phyloP scores from a whole-genome alignment of 2,888 invertebrate genomes.

The Drosophila helvetica region DNA sequence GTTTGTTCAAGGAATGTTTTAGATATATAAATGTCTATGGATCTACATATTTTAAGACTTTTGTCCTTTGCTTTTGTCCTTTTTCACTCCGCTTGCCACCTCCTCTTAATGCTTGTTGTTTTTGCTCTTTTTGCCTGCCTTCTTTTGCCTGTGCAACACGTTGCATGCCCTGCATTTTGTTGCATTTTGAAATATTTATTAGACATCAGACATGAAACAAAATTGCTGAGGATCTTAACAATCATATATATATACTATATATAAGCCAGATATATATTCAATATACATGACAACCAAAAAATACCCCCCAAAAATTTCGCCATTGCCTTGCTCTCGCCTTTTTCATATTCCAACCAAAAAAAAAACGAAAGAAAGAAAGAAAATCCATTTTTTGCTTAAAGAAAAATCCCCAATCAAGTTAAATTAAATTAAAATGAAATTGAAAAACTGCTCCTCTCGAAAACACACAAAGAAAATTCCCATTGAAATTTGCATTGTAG shows the following conservation, averaged over 20 bases:
- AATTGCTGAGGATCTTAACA: constrained; percentile 47
- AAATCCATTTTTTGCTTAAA: constrained; percentile 23
- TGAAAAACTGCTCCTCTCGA: constrained; percentile 58
- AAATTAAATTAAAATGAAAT: constrained; percentile 47
- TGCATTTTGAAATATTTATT: constrained; percentile 54
- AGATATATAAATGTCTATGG: constrained; percentile 39
- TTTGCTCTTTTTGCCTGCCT: constrained; percentile 32
- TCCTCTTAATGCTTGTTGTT: constrained; percentile 38
- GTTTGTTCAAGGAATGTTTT: constrained; percentile 45
- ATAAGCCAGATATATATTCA: constrained; percentile 39
- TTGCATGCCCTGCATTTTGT: constrained; percentile 63
- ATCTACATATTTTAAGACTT: constrained; percentile 19
- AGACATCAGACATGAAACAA: constrained; percentile 49
- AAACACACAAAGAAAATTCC: constrained; percentile 55
- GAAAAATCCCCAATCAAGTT: constrained; percentile 39
- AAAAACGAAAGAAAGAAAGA: constrained; percentile 22
- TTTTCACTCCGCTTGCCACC: constrained; percentile 26
- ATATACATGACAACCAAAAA: constrained; percentile 34
- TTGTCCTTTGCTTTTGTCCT: constrained; percentile 23
- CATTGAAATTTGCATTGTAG: constrained; percentile 70
- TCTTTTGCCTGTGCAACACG: constrained; percentile 57
- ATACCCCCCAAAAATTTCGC: constrained; percentile 40
- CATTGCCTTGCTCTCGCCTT: constrained; percentile 71
- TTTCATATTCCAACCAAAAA: constrained; percentile 50
- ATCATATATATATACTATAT: constrained; percentile 42